These are phyloP conservation scores for Bathynomus jamesi DNA, from an alignment of 1,140 invertebrate genomes.

Conservation along the genomic window DNA sequence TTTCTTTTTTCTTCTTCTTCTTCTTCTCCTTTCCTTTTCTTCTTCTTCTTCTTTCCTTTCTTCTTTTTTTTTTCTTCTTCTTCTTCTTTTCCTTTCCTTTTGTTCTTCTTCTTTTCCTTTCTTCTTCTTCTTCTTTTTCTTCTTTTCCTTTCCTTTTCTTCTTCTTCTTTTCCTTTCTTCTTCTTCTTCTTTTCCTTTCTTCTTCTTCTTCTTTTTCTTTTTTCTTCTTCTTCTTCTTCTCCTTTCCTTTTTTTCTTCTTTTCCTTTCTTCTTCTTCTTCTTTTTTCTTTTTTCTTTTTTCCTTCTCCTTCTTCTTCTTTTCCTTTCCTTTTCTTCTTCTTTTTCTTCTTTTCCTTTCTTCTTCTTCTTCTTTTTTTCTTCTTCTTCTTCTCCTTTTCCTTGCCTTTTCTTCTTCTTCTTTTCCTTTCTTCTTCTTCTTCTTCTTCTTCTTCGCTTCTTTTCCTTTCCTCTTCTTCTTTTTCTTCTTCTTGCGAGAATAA, in stretches of 20 bases:
- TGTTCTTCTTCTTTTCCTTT: neutral
- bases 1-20: neutral
- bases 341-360: neutral
- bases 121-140: neutral
- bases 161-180: neutral
- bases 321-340: neutral
- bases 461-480: neutral
- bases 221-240: neutral
- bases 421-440: neutral
- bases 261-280: neutral
- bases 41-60: neutral
- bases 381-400: neutral
- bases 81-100: neutral
- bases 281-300: neutral
- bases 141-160: neutral
- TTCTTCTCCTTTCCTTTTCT: neutral
- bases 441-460: neutral
- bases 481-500: no score
- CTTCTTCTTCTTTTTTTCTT: neutral
- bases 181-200: neutral
- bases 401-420: neutral
- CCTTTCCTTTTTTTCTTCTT: neutral
- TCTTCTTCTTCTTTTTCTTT: neutral
- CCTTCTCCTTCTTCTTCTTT: neutral
- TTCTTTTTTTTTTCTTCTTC: neutral